Evolutionary conservation across 2,797 vertebrate species (phyloP).

Genomic region (Cryptoblepharus egeriae): DNA sequence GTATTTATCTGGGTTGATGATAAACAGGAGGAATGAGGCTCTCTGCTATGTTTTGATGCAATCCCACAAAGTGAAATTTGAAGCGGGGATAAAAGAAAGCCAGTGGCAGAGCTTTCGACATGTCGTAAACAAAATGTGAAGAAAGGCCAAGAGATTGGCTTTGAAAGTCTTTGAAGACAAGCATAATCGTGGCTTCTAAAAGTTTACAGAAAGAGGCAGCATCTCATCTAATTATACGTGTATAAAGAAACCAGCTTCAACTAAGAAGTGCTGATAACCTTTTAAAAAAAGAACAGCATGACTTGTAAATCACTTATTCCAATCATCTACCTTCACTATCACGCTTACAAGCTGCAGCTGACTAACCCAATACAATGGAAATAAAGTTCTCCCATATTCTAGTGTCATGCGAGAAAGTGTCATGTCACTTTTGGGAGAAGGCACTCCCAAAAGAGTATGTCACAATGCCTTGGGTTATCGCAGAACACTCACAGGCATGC

Average conservation of each 20-base stretch:
- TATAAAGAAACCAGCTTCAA: slow-evolving; percentile 11
- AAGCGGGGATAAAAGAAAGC: slow-evolving; percentile 52
- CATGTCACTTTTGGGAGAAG: no score
- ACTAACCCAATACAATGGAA: background rate
- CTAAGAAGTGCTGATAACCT: slow-evolving; percentile 17
- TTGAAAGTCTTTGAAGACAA: slow-evolving; percentile 56
- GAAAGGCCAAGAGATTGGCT: slow-evolving; percentile 45
- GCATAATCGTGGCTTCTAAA: slow-evolving; percentile 34
- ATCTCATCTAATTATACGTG: slow-evolving; percentile 48
- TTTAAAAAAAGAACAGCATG: slow-evolving; percentile 29
- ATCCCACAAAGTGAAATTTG: slow-evolving; percentile 46
- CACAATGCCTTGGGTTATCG: no score
- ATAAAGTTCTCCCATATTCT: background rate
- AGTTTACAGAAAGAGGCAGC: slow-evolving; percentile 25
- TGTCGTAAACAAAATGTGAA: slow-evolving; percentile 56
- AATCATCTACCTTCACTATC: background rate
- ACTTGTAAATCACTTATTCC: background rate
- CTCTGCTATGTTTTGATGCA: slow-evolving; percentile 22
- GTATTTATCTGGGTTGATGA: slow-evolving; percentile 55
- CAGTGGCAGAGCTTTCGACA: slow-evolving; percentile 49
- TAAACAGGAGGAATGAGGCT: slow-evolving; percentile 20
- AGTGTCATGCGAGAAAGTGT: no score
- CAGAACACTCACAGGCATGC: no score
- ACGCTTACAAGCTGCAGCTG: background rate
- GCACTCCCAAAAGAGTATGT: no score